Conservation (phyloP, 1,140 invertebrate species). For the Aphaenogaster floridana region DNA sequence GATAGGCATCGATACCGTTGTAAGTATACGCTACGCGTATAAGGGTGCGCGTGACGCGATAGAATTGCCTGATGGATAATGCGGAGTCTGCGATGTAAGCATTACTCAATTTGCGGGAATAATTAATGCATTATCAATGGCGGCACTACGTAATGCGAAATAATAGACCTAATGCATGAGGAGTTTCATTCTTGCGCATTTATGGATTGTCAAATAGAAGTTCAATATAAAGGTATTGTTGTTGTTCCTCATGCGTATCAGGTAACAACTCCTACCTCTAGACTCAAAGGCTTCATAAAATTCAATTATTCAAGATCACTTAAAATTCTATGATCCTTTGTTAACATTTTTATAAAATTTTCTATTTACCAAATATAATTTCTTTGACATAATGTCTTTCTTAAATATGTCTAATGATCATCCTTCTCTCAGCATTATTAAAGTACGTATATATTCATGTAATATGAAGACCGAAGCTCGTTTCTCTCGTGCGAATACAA, state of each 20-base stretch:
- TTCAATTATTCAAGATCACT: background rate
- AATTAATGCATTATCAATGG: constrained; percentile 24
- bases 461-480: background rate
- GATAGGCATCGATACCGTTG: constrained; percentile 44
- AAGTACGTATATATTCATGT: background rate
- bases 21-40: constrained; percentile 48
- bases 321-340: background rate
- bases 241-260: background rate
- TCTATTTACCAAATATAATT: background rate
- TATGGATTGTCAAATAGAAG: background rate
- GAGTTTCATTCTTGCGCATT: background rate
- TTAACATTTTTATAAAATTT: constrained; percentile 13
- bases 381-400: background rate
- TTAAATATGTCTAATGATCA: background rate
- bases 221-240: background rate
- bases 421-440: background rate
- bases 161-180: background rate
- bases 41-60: constrained; percentile 50
- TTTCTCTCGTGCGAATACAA: background rate
- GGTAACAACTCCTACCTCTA: background rate
- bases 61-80: constrained; percentile 33
- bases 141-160: background rate
- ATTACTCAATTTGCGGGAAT: constrained; percentile 21
- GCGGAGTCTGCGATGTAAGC: constrained; percentile 25
- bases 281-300: background rate